A percentile compares a stretch with the other conserved stretches of the same genome.
Evolutionary conservation across 2,888 invertebrate genomes (phyloP).

Genomic region (Acleris sparsana): DNA sequence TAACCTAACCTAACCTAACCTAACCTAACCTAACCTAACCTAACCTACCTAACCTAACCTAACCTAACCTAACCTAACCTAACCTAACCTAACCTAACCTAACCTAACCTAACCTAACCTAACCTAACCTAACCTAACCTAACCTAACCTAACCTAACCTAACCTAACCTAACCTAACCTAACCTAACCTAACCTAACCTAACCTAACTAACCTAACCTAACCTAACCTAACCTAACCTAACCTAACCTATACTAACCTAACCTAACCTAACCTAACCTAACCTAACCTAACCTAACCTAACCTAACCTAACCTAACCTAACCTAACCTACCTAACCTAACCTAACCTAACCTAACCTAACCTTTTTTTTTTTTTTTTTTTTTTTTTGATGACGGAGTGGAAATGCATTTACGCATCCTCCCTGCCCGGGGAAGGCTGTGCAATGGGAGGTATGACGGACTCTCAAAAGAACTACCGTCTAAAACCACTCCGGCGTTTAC

Average conservation of each 20-base stretch:
- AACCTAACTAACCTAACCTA: constrained; percentile 24
- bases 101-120: constrained; percentile 22
- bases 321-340: no score
- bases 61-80: constrained; percentile 21
- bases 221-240: constrained; percentile 21
- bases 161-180: constrained; percentile 29
- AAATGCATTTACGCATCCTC: no score
- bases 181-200: constrained; percentile 16
- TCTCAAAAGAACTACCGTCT: no score
- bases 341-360: constrained; percentile 31
- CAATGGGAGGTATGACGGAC: no score
- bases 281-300: constrained; percentile 13
- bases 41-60: no score
- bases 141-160: constrained; percentile 16
- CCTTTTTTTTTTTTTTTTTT: no score
- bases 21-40: constrained; percentile 41
- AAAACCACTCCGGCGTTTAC: no score
- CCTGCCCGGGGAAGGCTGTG: no score
- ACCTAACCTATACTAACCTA: no score
- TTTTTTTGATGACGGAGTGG: no score
- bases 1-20: constrained; percentile 41
- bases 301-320: no score
- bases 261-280: constrained; percentile 14
- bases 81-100: constrained; percentile 20
- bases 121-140: constrained; percentile 20